Base-by-base conservation (phyloP, 2,888 invertebrate species). In the Lingula anatina region DNA sequence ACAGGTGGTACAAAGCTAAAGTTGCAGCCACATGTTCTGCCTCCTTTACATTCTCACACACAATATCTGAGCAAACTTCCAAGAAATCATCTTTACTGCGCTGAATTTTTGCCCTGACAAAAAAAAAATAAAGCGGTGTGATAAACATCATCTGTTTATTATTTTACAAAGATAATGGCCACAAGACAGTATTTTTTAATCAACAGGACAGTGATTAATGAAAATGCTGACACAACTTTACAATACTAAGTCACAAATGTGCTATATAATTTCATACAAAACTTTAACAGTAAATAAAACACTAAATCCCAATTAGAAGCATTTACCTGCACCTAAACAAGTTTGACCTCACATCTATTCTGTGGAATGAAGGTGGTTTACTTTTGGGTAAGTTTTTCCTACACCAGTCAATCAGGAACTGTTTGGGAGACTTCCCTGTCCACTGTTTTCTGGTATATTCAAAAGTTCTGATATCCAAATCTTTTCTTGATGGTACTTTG, bases 341-440 rank as follows among this genome's bases (percentile, higher is more conserved):
- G 49, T 65, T 63, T 24, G 65, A 61, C 18, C 58, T 56, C 5
- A 59, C 54, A 42, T 64, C 56, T 2, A 66, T 60, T 49, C 67
- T 69, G 37, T 64, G 54, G 59, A 62, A 75, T 44, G 65, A 63
- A 5, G 73, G 68, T 23, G 67, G 60, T 1, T 64, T 62, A 52
- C 66, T 66, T 38, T 63, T 65, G 2, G 61, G 65, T 38, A 70
- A 54, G 50, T 73, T 64, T 58, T 75, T 75, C 26, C 73, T 59
- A 26, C 65, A 60, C 74, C 74, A 75, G 59, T 75, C 74, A 40
- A 69, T 72, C 0, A 75, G 64, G 52, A 75, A 75, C 58, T 75
- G 74, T 57, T 75, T 75, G 1, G 74, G 74, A 18, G 73, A 72
- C 51, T 75, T 75, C 1, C 73, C 74, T 23, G 73, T 75, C 74